A percentile compares a stretch with the other conserved stretches of the same genome.
Conservation (phyloP, 2,113 vertebrate genomes). For the Piaya cayana region DNA sequence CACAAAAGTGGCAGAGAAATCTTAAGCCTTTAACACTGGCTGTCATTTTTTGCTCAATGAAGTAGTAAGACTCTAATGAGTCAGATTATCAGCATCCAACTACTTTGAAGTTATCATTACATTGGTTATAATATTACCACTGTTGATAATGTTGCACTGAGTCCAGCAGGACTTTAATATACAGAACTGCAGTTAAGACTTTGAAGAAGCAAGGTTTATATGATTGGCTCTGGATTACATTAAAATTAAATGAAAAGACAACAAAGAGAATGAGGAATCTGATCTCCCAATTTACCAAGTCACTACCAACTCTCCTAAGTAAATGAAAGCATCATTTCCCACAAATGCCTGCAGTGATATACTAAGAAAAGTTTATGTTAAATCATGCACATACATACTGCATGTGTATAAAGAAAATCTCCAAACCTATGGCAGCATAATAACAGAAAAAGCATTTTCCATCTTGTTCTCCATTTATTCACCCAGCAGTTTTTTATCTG, state of each 20-base stretch:
- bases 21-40: background rate
- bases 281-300: background rate
- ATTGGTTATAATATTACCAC: background rate
- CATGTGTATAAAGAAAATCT: background rate
- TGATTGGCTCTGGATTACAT: background rate
- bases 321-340: background rate
- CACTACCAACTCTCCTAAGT: no score
- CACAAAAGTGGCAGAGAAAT: background rate
- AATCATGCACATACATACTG: background rate
- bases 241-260: background rate
- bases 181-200: background rate
- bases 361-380: background rate
- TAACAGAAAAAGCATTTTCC: background rate
- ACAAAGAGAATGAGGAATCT: background rate
- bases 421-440: background rate
- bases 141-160: rapidly evolving
- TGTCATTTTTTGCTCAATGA: background rate
- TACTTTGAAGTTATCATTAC: background rate
- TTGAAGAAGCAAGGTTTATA: background rate
- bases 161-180: background rate
- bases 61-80: background rate
- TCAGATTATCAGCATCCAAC: background rate
- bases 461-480: background rate
- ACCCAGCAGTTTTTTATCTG: background rate
- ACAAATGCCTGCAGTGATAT: background rate